A percentile compares a stretch with the other conserved stretches of the same genome.
Evolutionary conservation across 2,888 invertebrate genomes (phyloP).

Genomic region (Prosopocoilus inquinatus): DNA sequence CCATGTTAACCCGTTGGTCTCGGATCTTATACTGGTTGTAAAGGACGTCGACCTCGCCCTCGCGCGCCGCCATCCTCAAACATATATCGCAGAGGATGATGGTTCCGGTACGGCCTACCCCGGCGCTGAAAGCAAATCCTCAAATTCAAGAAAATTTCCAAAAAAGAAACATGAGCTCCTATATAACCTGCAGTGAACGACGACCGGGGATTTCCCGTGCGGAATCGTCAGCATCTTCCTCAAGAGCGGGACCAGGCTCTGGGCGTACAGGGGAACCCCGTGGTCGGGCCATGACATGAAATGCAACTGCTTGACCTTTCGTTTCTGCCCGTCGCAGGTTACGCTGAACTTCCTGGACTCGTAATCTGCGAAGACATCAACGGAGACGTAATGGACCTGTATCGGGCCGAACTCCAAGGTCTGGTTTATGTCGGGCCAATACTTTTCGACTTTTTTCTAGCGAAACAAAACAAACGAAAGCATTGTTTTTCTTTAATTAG

Average conservation of each 20-base stretch:
- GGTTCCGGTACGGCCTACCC: slow-evolving; percentile 62
- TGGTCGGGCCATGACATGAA: slow-evolving; percentile 57
- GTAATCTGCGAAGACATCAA: slow-evolving; percentile 45
- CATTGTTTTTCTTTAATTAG: background rate
- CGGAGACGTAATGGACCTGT: slow-evolving; percentile 38
- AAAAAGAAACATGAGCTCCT: too few species aligned
- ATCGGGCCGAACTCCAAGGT: slow-evolving; percentile 43
- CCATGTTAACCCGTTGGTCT: slow-evolving; percentile 46
- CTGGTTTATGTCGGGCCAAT: slow-evolving; percentile 53
- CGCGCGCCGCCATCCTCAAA: slow-evolving; percentile 51
- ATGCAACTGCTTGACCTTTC: slow-evolving; percentile 51
- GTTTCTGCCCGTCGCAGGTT: slow-evolving; percentile 32
- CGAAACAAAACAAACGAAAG: background rate
- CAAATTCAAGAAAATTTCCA: background rate
- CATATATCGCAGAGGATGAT: slow-evolving; percentile 59
- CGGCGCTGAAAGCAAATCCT: slow-evolving; percentile 55
- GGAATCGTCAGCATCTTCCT: slow-evolving; percentile 45
- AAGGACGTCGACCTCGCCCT: slow-evolving; percentile 44
- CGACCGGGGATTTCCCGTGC: slow-evolving; percentile 42
- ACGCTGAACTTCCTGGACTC: slow-evolving; percentile 43
- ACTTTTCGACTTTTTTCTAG: slow-evolving; percentile 55
- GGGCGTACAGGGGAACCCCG: slow-evolving; percentile 47
- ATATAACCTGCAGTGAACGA: slow-evolving; percentile 55
- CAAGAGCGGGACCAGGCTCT: slow-evolving; percentile 26
- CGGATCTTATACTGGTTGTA: slow-evolving; percentile 40